phyloP scores from a whole-genome alignment of 2,888 invertebrate genomes.

The Ormia ochracea region DNA sequence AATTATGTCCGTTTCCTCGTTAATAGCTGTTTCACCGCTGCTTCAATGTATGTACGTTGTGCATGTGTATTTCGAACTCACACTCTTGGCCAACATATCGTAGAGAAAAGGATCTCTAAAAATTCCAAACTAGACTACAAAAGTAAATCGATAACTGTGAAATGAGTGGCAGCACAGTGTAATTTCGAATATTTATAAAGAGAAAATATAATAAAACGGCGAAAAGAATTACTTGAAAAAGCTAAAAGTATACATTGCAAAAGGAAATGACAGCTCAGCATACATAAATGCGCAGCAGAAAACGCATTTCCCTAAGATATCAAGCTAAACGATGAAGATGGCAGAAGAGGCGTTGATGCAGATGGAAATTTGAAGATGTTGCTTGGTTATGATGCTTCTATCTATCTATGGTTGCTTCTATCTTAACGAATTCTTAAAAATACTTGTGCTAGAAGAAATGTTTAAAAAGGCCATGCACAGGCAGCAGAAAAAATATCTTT shows the following conservation, averaged over 20 bases:
- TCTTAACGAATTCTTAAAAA: neutral
- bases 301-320: constrained; percentile 55
- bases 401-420: neutral
- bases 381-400: constrained; percentile 5
- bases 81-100: no score
- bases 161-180: constrained; percentile 63
- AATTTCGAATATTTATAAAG: constrained; percentile 74
- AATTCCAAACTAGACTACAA: neutral
- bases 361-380: constrained; percentile 1
- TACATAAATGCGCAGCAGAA: constrained; percentile 50
- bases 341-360: neutral
- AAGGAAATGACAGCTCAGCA: constrained; percentile 46
- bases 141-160: constrained; percentile 74
- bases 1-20: no score
- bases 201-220: constrained; percentile 34
- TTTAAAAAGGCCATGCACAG: neutral
- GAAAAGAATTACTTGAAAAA: constrained; percentile 4
- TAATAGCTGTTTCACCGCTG: no score
- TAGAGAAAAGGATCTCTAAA: no score
- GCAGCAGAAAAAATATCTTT: neutral
- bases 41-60: no score
- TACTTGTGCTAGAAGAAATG: neutral
- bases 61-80: no score
- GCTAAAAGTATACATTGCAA: neutral
- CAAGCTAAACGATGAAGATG: constrained; percentile 27